Percentiles rank a stretch among this genome's conserved stretches.
These are phyloP conservation scores for Amblyornis subalaris DNA, from an alignment of 2,113 vertebrate genomes.

Conservation along the genomic window DNA sequence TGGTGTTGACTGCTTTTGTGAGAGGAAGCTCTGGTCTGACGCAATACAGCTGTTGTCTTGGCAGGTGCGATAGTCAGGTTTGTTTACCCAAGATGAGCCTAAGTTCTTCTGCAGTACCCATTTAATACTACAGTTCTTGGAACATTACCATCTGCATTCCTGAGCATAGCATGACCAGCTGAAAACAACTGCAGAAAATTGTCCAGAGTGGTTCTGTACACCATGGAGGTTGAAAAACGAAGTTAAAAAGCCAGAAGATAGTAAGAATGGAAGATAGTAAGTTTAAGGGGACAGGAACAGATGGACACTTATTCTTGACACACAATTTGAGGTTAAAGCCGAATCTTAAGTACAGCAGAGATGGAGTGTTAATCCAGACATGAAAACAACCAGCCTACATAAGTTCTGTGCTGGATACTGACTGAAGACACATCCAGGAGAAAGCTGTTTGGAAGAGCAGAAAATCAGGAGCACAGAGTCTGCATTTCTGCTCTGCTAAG, in stretches of 20 bases:
- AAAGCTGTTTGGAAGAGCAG: neutral
- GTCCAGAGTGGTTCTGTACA: neutral
- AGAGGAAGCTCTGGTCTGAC: neutral
- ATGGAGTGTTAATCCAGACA: neutral
- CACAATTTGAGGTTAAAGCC: neutral
- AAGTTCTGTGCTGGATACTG: neutral
- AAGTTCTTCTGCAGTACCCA: neutral
- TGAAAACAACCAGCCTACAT: neutral
- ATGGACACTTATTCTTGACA: neutral
- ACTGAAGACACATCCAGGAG: neutral
- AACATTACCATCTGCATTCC: fast-evolving
- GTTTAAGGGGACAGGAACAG: neutral
- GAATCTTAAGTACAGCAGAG: neutral
- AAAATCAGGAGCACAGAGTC: neutral
- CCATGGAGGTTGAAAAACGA: neutral
- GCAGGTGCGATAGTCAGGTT: neutral
- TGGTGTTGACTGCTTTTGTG: neutral
- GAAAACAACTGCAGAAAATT: neutral
- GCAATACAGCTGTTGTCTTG: neutral
- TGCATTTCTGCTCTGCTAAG: neutral
- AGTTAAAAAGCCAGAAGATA: neutral
- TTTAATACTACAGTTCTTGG: neutral
- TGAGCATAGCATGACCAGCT: neutral
- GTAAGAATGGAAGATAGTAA: neutral
- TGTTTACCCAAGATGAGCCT: neutral